These are phyloP conservation scores for Pinna nobilis DNA, from an alignment of 1,140 invertebrate species.

Conservation along the genomic window DNA sequence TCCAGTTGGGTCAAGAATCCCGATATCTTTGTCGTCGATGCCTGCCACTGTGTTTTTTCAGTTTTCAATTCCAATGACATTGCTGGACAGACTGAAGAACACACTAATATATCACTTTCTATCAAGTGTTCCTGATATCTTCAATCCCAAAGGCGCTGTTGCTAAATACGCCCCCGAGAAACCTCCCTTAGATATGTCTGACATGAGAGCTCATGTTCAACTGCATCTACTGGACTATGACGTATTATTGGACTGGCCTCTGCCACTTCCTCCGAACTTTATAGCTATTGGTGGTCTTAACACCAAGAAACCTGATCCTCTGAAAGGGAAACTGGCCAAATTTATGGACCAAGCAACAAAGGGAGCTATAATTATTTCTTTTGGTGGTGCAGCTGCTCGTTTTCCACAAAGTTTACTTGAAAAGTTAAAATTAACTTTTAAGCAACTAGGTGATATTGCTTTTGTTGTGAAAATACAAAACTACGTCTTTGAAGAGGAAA, in stretches of 20 bases:
- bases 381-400: constrained; percentile 42
- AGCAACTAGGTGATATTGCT: constrained; percentile 15
- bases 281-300: constrained; percentile 47
- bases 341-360: constrained; percentile 45
- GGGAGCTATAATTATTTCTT: constrained; percentile 49
- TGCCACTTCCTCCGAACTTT: constrained; percentile 47
- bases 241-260: constrained; percentile 42
- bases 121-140: too few species aligned
- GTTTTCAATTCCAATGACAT: too few species aligned
- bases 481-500: constrained; percentile 12
- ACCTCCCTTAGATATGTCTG: too few species aligned
- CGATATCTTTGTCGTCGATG: too few species aligned
- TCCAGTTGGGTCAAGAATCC: too few species aligned
- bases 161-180: too few species aligned
- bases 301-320: constrained; percentile 8
- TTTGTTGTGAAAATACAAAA: constrained; percentile 39
- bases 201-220: too few species aligned
- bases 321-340: constrained; percentile 27
- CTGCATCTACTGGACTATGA: constrained; percentile 48
- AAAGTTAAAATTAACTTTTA: constrained; percentile 38
- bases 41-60: too few species aligned
- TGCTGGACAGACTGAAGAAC: too few species aligned
- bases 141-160: too few species aligned
- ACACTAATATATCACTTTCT: too few species aligned
- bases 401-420: constrained; percentile 23